Conservation (phyloP, 2,797 vertebrate genomes). For the Columba guinea region DNA sequence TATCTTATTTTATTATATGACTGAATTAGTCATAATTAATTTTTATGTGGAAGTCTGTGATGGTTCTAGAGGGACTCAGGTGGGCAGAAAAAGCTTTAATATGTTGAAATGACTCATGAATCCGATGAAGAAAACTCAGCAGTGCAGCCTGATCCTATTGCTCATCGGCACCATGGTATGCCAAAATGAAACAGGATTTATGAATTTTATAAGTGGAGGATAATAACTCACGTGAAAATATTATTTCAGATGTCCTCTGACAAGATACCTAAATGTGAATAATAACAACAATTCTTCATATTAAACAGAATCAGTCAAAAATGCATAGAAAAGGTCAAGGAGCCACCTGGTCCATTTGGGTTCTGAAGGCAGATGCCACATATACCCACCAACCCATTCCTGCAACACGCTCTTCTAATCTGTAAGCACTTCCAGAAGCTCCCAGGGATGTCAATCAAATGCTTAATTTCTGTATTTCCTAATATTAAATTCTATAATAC, state of each 20-base stretch:
- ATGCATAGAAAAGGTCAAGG: neutral
- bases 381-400: neutral
- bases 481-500: neutral
- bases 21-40: neutral
- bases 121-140: neutral
- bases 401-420: neutral
- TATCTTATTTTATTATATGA: neutral
- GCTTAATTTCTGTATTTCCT: neutral
- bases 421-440: neutral
- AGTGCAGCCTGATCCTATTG: fast-evolving
- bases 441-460: neutral
- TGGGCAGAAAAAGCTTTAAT: neutral
- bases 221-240: fast-evolving
- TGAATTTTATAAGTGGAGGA: neutral
- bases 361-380: neutral
- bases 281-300: neutral
- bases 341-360: neutral
- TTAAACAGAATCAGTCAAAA: neutral
- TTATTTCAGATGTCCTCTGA: neutral
- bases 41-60: neutral
- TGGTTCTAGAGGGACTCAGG: neutral
- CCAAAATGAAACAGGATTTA: neutral
- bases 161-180: neutral
- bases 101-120: neutral
- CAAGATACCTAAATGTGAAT: neutral